A percentile compares a stretch with the other conserved stretches of the same genome.
phyloP scores from a whole-genome alignment of 1,140 invertebrate genomes.

The Steinernema feltiae region DNA sequence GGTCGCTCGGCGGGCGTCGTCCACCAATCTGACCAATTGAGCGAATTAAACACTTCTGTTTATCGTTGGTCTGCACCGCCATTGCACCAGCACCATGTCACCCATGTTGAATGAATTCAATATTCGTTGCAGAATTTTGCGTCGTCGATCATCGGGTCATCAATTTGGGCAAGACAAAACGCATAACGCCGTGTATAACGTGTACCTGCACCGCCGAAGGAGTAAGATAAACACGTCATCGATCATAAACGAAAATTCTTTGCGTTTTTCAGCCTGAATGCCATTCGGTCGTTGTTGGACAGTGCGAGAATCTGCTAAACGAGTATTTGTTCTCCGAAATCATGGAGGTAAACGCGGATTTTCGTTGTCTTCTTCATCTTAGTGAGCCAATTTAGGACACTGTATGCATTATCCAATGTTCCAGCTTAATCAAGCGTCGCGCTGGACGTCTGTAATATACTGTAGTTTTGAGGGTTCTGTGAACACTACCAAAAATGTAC shows the following conservation, averaged over 20 bases:
- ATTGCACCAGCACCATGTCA: too few relatives aligned
- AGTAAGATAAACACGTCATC: slow-evolving; percentile 23
- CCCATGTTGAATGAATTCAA: not conserved
- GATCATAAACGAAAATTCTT: slow-evolving; percentile 3
- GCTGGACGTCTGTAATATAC: not conserved
- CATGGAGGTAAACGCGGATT: slow-evolving; percentile 40
- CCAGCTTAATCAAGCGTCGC: not conserved
- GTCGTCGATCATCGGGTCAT: slow-evolving; percentile 59
- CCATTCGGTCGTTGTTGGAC: slow-evolving; percentile 51
- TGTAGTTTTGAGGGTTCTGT: not conserved
- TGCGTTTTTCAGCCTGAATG: slow-evolving; percentile 49
- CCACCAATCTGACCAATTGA: not conserved
- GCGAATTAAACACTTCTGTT: not conserved
- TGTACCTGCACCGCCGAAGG: slow-evolving; percentile 67
- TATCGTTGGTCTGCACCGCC: too few relatives aligned
- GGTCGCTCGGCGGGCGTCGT: not conserved
- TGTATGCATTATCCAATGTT: slow-evolving; percentile 54
- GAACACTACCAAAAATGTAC: not conserved
- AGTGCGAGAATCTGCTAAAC: slow-evolving; percentile 44
- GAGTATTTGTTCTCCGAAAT: slow-evolving; percentile 47
- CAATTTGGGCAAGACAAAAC: slow-evolving; percentile 61
- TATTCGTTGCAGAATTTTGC: slow-evolving; percentile 50
- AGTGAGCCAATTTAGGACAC: slow-evolving; percentile 42
- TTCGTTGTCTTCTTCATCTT: not conserved
- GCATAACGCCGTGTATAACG: slow-evolving; percentile 65